Conservation (phyloP, 1,140 invertebrate genomes). For the Polypedilum vanderplanki region DNA sequence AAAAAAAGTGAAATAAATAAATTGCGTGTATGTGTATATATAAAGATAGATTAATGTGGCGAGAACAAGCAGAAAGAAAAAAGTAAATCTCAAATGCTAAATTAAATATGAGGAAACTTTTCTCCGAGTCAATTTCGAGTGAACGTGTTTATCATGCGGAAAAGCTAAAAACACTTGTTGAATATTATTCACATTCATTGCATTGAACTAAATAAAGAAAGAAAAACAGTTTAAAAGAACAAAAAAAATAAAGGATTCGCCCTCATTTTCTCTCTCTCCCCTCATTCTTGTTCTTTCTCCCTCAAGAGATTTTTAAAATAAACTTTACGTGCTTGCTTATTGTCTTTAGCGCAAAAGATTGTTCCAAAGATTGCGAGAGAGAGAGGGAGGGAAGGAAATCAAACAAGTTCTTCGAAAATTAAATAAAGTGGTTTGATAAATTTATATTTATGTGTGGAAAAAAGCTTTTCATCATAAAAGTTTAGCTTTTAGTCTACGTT, state of each 20-base stretch:
- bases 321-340: background rate
- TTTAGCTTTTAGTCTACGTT: background rate
- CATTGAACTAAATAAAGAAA: background rate
- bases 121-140: background rate
- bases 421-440: background rate
- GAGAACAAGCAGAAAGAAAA: background rate
- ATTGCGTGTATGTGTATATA: no score
- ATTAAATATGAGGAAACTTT: background rate
- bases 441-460: no score
- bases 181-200: background rate
- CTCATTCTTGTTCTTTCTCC: background rate
- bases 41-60: no score
- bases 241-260: background rate
- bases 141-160: conserved; percentile 11
- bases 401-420: background rate
- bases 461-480: background rate
- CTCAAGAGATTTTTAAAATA: background rate
- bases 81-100: conserved; percentile 5
- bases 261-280: conserved; percentile 13
- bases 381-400: background rate
- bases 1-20: no score
- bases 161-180: conserved; percentile 1
- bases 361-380: no score
- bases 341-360: background rate
- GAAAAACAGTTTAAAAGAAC: background rate